These are phyloP conservation scores for Scarus forsteni DNA, from an alignment of 2,797 vertebrate species.

Conservation along the genomic window DNA sequence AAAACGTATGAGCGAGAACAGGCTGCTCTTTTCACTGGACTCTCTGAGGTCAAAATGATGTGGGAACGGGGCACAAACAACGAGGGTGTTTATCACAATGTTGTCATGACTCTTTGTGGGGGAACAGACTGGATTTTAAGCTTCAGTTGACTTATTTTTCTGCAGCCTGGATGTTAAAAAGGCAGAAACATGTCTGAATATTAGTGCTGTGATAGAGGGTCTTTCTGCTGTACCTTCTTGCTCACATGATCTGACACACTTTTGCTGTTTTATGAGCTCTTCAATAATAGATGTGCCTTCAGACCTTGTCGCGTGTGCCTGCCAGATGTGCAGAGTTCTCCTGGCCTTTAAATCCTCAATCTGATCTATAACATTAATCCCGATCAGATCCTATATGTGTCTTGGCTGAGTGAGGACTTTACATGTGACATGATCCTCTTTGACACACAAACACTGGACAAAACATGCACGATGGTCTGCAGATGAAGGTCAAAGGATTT, in stretches of 20 bases:
- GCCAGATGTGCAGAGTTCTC: neutral
- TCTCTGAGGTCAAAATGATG: neutral
- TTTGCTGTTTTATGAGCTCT: neutral
- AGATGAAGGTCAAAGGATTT: conserved; percentile 9
- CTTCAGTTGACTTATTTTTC: no score
- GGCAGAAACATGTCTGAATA: neutral
- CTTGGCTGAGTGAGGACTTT: neutral
- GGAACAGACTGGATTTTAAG: no score
- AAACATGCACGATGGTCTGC: neutral
- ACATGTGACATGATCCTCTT: conserved; percentile 6
- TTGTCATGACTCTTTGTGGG: no score
- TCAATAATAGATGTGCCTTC: neutral
- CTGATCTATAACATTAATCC: neutral
- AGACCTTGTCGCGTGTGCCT: neutral
- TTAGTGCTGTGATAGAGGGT: neutral
- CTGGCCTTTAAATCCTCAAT: conserved; percentile 3
- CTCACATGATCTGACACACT: no score
- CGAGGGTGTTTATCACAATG: no score
- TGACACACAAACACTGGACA: neutral
- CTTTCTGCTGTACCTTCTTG: no score
- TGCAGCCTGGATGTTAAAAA: neutral
- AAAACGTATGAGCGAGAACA: neutral
- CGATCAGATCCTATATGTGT: conserved; percentile 1
- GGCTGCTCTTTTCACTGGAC: neutral
- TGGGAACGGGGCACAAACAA: neutral